Percentiles rank a stretch among this genome's conserved stretches.
phyloP scores from a whole-genome alignment of 2,888 invertebrate species.

The Melangyna quadrimaculata region DNA sequence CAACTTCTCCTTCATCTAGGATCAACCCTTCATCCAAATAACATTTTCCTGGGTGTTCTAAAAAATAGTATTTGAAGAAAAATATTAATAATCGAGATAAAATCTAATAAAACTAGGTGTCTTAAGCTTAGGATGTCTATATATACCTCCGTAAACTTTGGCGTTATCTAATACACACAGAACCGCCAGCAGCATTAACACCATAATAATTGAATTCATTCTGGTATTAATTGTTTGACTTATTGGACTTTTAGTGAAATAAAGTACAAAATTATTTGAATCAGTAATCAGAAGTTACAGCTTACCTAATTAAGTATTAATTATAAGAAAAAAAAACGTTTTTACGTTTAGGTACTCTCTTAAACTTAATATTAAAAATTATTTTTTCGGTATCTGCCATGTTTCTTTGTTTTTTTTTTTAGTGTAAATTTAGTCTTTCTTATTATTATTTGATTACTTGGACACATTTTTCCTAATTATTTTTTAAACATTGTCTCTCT shows the following conservation, averaged over 20 bases:
- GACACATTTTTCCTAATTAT: too few species aligned
- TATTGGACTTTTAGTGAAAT: neutral
- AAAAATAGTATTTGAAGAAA: neutral
- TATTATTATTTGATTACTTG: too few species aligned
- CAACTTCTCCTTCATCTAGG: neutral
- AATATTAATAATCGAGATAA: neutral
- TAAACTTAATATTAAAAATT: too few species aligned
- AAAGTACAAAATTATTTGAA: neutral
- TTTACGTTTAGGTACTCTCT: too few species aligned
- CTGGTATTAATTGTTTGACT: neutral
- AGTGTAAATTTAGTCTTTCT: too few species aligned
- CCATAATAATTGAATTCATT: constrained; percentile 1
- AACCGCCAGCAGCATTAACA: neutral
- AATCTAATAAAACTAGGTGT: neutral
- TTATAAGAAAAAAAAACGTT: too few species aligned
- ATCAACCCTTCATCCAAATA: neutral
- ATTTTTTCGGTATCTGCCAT: too few species aligned
- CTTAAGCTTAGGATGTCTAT: constrained; percentile 27
- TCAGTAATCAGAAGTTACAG: neutral
- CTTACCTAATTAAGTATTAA: too few species aligned
- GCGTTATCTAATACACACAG: neutral
- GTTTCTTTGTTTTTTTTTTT: too few species aligned
- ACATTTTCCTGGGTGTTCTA: constrained; percentile 29
- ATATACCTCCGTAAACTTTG: neutral
- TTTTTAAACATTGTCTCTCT: too few species aligned